phyloP scores from a whole-genome alignment of 2,797 vertebrate species.

The Bufotes viridis region DNA sequence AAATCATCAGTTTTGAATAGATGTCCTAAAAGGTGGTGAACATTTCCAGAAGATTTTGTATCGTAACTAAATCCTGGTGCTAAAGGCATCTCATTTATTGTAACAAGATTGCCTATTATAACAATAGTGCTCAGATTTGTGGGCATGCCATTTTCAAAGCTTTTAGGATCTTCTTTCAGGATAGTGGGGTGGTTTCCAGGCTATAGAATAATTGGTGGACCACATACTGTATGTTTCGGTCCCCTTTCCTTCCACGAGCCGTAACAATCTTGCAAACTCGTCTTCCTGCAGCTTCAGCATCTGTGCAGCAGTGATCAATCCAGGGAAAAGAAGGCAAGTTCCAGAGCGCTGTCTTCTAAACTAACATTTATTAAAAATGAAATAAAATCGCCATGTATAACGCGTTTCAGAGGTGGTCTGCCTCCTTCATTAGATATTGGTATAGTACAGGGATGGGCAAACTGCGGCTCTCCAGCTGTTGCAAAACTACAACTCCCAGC shows the following conservation, averaged over 20 bases:
- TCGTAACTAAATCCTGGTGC: neutral
- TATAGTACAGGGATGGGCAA: no score
- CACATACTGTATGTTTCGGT: no score
- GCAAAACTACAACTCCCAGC: no score
- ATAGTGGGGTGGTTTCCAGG: neutral
- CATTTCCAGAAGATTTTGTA: neutral
- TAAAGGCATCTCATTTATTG: neutral
- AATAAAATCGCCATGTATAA: no score
- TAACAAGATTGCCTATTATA: neutral
- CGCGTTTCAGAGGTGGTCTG: no score
- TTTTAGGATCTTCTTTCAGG: neutral
- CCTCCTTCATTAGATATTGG: no score
- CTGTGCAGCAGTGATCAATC: no score
- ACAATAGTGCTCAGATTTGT: neutral
- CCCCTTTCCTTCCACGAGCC: neutral
- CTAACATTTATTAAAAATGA: no score
- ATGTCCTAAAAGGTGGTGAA: neutral
- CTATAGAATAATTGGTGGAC: neutral
- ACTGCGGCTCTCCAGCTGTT: no score
- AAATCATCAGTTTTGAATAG: neutral
- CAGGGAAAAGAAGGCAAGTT: no score
- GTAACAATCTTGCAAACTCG: neutral
- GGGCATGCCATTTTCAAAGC: neutral
- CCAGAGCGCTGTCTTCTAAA: no score
- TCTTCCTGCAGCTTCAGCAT: no score